Conservation (phyloP, 2,888 invertebrate genomes). For the Leucania comma region DNA sequence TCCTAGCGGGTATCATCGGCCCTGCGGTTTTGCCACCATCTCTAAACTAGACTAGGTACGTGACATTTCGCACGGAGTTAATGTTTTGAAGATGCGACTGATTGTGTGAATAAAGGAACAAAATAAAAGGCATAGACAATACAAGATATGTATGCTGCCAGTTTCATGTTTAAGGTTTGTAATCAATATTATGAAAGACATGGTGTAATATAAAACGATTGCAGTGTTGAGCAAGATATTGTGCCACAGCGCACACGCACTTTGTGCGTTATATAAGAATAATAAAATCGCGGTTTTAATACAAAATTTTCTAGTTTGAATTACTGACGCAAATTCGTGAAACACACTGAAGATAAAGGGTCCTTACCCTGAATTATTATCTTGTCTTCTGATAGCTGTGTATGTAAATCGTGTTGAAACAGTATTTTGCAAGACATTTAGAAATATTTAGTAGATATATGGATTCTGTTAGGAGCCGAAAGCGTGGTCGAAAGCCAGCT, state of each 20-base stretch:
- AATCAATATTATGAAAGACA: slow-evolving; percentile 34
- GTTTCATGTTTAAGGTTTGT: slow-evolving; percentile 16
- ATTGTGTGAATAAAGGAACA: background rate
- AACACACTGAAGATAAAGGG: background rate
- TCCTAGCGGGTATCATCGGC: no score
- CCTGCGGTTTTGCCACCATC: no score
- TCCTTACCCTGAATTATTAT: slow-evolving; percentile 3
- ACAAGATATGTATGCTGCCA: background rate
- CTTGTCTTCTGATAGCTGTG: background rate
- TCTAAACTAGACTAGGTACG: background rate
- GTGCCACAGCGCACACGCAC: slow-evolving; percentile 20
- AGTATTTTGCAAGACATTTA: background rate
- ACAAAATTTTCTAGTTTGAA: background rate
- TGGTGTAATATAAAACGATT: slow-evolving; percentile 22
- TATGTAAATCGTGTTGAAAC: background rate
- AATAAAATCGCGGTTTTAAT: slow-evolving; percentile 11
- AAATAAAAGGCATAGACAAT: slow-evolving; percentile 7
- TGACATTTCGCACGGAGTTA: background rate
- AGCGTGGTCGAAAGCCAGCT: background rate
- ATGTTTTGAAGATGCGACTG: background rate
- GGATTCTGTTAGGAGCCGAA: background rate
- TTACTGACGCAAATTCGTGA: background rate
- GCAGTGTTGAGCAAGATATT: slow-evolving; percentile 26
- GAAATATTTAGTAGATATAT: background rate
- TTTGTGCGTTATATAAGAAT: slow-evolving; percentile 8